Evolutionary conservation across 2,113 vertebrate genomes (phyloP), one percentile per base, ranked within the genome.

Genomic region (Cygnus atratus): DNA sequence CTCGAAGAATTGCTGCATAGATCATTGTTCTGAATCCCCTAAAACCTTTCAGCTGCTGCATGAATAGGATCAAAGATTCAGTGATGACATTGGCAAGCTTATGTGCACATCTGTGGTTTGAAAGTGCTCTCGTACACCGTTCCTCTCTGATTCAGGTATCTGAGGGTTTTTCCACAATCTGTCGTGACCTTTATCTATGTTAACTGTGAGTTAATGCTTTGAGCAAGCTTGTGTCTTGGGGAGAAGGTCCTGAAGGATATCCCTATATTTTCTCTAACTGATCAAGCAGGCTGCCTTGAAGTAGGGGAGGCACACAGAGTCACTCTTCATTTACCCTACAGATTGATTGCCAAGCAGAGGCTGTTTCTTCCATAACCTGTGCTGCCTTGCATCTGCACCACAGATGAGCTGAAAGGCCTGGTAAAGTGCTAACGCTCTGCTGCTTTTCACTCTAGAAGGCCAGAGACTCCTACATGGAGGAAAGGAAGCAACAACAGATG

Each of bases 391-490:
- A 4, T 31, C 29, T 18, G 46, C 20, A 3, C 4, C 48, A 16
- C 44, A 10, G 83, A 13, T 14, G 77, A 80, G 67, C 90, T 31
- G 44, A 11, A 61, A 54, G 73, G 39, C 52, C 58, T 46, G 76
- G 4, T 14, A 2, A 94, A 82, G 91, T 93, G 62, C 92, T 96
- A 65, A 94, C 46, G 2, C 79, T 58, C 54, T 50, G 0, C 84
- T 95, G 90, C 84, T 95, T 90, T 88, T 78, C 86, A 75, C 93
- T 97, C 55, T 95, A 99, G 99, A 99, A 99, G 98, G 99, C 99
- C 87, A 97, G 98, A 97, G 98, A 99, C 48, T 95, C 98, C 70
- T 98, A 99, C 96, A 96, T 93, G 95, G 98, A 99, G 84, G 98
- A 98, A 55, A 98, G 98, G 97, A 98, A 96, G 82, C 96, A 93